These are phyloP conservation scores for Baronia brevicornis DNA, from an alignment of 2,888 invertebrate species.

Conservation along the genomic window DNA sequence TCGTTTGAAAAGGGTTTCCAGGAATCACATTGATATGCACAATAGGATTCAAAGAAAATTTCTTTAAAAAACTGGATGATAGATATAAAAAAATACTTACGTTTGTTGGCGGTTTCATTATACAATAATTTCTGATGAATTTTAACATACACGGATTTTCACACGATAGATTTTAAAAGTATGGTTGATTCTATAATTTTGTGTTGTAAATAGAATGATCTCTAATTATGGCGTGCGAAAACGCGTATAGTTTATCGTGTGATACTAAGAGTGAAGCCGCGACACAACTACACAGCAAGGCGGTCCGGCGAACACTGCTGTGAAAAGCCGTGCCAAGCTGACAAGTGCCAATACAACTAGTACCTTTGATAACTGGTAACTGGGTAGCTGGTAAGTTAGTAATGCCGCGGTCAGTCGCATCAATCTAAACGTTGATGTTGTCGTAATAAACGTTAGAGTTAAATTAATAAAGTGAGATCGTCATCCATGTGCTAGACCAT, in stretches of 20 bases:
- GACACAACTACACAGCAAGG: constrained; percentile 36
- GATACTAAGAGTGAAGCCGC: constrained; percentile 41
- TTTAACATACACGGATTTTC: constrained; percentile 42
- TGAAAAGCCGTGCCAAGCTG: neutral
- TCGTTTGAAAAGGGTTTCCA: no score
- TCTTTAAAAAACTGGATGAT: neutral
- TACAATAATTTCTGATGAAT: constrained; percentile 47
- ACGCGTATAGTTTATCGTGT: constrained; percentile 34
- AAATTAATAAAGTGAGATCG: no score
- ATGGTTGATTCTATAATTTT: neutral
- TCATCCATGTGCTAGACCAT: no score
- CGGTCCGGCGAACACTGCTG: constrained; percentile 57
- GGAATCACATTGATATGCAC: no score
- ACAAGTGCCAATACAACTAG: neutral
- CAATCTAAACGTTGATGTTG: no score
- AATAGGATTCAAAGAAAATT: no score
- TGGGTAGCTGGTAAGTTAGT: no score
- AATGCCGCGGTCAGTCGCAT: no score
- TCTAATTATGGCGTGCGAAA: neutral
- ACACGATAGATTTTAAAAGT: constrained; percentile 7
- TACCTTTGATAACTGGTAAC: neutral
- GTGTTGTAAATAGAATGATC: no score
- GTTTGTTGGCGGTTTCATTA: constrained; percentile 66
- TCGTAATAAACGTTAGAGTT: no score
- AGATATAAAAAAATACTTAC: constrained; percentile 38